Conservation (phyloP, 2,797 vertebrate genomes). For the Alauda arvensis region DNA sequence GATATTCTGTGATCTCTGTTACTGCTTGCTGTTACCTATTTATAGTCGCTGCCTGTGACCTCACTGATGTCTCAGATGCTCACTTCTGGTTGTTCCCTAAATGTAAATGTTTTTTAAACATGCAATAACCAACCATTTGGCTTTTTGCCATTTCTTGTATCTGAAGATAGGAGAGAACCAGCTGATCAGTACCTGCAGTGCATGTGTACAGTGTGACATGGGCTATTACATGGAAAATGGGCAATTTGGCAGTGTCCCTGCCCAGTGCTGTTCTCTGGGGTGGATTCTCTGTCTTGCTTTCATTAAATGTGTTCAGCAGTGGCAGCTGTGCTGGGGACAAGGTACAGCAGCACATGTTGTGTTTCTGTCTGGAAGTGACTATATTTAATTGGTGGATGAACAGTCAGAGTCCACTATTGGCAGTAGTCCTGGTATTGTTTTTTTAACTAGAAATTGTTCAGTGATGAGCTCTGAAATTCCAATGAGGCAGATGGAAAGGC, state of each 20-base stretch:
- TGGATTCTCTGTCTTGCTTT: neutral
- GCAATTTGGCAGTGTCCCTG: neutral
- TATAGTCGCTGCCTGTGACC: neutral
- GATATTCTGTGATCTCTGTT: neutral
- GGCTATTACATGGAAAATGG: neutral
- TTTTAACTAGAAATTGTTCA: neutral
- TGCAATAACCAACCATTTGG: neutral
- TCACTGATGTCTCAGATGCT: neutral
- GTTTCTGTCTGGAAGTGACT: neutral
- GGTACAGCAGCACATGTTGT: neutral
- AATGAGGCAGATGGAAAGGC: neutral
- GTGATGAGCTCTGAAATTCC: neutral
- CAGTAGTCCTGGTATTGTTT: neutral
- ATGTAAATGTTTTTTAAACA: neutral
- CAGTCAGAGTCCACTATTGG: neutral
- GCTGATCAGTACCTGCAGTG: neutral
- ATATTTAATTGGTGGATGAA: neutral
- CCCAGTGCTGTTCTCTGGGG: neutral
- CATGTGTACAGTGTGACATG: neutral
- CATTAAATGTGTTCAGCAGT: neutral
- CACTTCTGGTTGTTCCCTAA: neutral
- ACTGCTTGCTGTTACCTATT: neutral
- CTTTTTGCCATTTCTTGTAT: neutral
- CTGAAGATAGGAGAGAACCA: neutral
- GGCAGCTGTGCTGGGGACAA: neutral